Base-by-base conservation (phyloP, 1,140 invertebrate genomes). In the Pygmarrhopalites habei region DNA sequence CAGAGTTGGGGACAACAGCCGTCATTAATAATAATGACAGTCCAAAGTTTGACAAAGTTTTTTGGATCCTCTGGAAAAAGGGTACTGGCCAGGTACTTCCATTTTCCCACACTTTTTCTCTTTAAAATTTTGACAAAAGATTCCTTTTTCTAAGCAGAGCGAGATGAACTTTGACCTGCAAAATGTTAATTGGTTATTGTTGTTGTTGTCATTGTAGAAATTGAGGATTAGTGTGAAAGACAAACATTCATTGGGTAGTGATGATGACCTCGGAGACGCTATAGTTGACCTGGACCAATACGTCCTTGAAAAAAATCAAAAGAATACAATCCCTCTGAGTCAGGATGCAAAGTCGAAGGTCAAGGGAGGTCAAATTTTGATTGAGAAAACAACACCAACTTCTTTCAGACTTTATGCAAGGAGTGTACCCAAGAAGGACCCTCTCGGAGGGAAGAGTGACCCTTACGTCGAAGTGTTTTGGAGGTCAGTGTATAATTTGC, bases 301-400 rank as follows among this genome's bases (percentile, higher is more conserved):
- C 29, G 63, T 68, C n/a, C n/a, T n/a, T n/a, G 67, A 55, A 4
- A 62, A 67, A 21, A 64, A 62, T 49, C 56, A 58, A 49, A 49
- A 62, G 39, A 19, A 55, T 2, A 62, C 39, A 1, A 44, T 67
- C n/a, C 56, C 49, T 17, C 26, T 63, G 7, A 59, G 29, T 15
- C 5, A 35, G 5, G 5, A 5, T 7, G 15, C 5, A 35, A 15
- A 35, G 5, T 35, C 32, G 15, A 35, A 35, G 15, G 15, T 35
- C 10, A 52, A 60, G 49, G 64, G 64, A n/a, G 64, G 64, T 2
- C 29, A 12, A 23, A 26, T 66, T 21, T 30, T 17, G 15, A 41
- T 66, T 17, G 53, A 58, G 39, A 55, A 58, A 43, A 60, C 57
- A 3, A 43, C 21, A 10, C 65, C 65, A 53, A 28, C 60, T 17